Evolutionary conservation across 2,888 invertebrate genomes (phyloP), one percentile per base, ranked within the genome.

Genomic region (Bembecia ichneumoniformis): DNA sequence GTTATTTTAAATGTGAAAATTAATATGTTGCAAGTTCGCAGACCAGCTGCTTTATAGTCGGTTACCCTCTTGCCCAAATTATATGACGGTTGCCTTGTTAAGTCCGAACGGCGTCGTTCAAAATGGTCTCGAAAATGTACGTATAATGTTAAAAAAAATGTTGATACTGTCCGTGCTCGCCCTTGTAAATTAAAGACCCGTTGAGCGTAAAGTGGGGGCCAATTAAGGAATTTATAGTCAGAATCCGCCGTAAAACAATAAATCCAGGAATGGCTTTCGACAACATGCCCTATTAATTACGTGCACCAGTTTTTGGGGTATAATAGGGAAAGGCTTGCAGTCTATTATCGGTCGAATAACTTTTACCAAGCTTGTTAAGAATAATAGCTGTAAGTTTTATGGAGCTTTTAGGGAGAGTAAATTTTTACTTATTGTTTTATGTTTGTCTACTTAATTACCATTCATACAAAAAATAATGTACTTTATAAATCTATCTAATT

Each of bases 151-250:
- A 63, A 62, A 72, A 78, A 76, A 78, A 77, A 71, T 59, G 57
- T 67, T 68, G 70, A 74, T 73, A 74, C 70, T 70, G 71, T 77
- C 64, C 65, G 66, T 72, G 81, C 68, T 71, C 68, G 74, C 82
- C 79, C 79, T 82, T 82, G 74, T 82, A 82, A 84, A 84, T 83
- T 80, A 77, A 75, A 71, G 80, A 72, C 64, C 72, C 64, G 73
- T 63, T 68, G 74, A 77, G 73, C 78, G 77, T 76, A 79, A 81
- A 80, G 74, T 73, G 74, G 72, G 63, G 71, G 62, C 82, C 82
- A 87, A 84, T 86, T 83, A 86, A 80, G 74, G 71, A 80, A 73
- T 82, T 82, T 87, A 87, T 82, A 72, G 77, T 72, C 75, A 64
- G 71, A 75, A 77, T 74, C 72, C 71, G 82, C 71, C 75, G 72